phyloP scores from a whole-genome alignment of 1,140 invertebrate genomes.

The Gonioctena quinquepunctata region DNA sequence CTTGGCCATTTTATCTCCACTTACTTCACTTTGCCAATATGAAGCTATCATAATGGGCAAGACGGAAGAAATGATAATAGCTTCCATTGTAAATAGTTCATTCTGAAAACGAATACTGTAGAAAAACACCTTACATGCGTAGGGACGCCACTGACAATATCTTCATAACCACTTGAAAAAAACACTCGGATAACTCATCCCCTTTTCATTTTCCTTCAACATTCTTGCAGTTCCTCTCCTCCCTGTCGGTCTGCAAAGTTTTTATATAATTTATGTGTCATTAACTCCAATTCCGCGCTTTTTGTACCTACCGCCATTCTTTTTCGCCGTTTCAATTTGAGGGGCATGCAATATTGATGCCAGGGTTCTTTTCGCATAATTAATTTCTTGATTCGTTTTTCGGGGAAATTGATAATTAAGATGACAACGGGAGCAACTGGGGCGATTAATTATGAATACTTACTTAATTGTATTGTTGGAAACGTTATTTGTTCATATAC shows the following conservation, averaged over 20 bases:
- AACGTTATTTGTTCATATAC: too few relatives aligned
- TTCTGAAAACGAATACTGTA: too few relatives aligned
- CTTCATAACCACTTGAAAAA: background rate
- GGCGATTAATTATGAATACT: too few relatives aligned
- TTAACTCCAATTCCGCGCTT: constrained; percentile 29
- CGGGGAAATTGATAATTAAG: background rate
- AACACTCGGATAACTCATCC: background rate
- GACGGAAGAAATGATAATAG: too few relatives aligned
- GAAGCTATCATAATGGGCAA: too few relatives aligned
- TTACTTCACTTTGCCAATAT: too few relatives aligned
- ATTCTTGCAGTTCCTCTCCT: constrained; percentile 29
- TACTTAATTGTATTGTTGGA: too few relatives aligned
- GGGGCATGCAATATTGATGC: background rate
- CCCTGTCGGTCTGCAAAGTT: constrained; percentile 22
- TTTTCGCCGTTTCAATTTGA: constrained; percentile 4
- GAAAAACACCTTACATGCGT: too few relatives aligned
- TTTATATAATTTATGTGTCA: constrained; percentile 34
- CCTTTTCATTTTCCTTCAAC: constrained; percentile 12
- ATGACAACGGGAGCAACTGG: background rate
- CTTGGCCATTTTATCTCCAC: too few relatives aligned
- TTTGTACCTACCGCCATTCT: constrained; percentile 10
- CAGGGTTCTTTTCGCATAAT: background rate
- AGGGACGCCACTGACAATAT: background rate
- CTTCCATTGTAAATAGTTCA: too few relatives aligned
- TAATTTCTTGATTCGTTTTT: background rate